Conservation (phyloP, 2,797 vertebrate species). For the Decapterus maruadsi region DNA sequence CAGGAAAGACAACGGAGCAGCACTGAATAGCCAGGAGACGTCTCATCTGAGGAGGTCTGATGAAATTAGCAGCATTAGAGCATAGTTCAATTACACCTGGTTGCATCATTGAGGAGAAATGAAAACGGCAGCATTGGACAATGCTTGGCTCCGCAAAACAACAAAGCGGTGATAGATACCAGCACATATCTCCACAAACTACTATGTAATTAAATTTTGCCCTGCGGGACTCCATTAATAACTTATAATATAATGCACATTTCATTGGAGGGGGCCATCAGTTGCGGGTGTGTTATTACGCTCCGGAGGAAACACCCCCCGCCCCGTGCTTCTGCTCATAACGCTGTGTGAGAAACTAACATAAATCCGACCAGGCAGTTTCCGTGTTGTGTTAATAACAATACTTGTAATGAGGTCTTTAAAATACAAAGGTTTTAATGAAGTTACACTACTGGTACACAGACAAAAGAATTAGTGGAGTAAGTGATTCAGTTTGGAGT, state of each 20-base stretch:
- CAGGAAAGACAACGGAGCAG: slow-evolving; percentile 29
- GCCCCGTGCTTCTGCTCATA: slow-evolving; percentile 58
- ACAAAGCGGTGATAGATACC: slow-evolving; percentile 59
- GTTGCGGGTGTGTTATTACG: slow-evolving; percentile 69
- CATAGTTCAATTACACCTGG: slow-evolving; percentile 68
- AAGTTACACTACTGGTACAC: slow-evolving; percentile 34
- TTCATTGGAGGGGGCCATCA: slow-evolving; percentile 80
- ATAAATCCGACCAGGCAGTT: slow-evolving; percentile 67
- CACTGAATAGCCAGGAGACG: slow-evolving; percentile 60
- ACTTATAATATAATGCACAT: slow-evolving; percentile 84
- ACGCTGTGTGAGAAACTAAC: slow-evolving; percentile 32
- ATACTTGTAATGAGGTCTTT: slow-evolving; percentile 48
- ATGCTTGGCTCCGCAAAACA: slow-evolving; percentile 61
- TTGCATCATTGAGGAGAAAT: slow-evolving; percentile 73
- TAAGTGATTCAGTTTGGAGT: not conserved
- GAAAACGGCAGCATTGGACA: slow-evolving; percentile 71
- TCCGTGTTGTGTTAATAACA: slow-evolving; percentile 49
- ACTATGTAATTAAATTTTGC: slow-evolving; percentile 82
- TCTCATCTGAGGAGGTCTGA: slow-evolving; percentile 72
- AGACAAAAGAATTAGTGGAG: not conserved
- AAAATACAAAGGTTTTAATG: slow-evolving; percentile 52
- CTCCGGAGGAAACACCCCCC: slow-evolving; percentile 61
- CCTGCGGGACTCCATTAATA: slow-evolving; percentile 82
- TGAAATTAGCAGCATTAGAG: slow-evolving; percentile 73
- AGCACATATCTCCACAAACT: slow-evolving; percentile 65